Base-by-base conservation (phyloP, 2,888 invertebrate species). In the Hetaerina titia region DNA sequence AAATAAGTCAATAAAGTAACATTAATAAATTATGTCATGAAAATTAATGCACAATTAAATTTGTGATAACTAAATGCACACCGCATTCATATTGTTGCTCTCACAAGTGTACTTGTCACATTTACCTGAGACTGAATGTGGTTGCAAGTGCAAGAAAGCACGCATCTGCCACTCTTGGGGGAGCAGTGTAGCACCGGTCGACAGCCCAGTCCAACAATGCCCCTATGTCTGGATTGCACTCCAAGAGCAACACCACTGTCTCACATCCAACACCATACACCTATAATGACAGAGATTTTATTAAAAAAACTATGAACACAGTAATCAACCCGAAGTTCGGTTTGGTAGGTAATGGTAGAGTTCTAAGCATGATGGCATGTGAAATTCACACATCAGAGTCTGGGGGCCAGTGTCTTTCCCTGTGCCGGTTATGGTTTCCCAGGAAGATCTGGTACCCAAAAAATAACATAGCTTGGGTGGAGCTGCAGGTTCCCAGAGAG, bases 131-230 rank as follows among this genome's bases (percentile, higher is more conserved):
- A 96, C 99, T 99, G 97, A 99, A 99, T 96, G 99, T 99, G 13
- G 99, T 98, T 8, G 99, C 99, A 95, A 99, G 97, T 7, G 99
- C 99, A 96, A 99, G 97, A 97, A 99, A 99, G 96, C 99, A 99
- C 2, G 99, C 99, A 96, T 99, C 99, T 2, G 99, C 99, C 81
- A 99, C 99, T 95, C 98, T 98, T 4, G 98, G 98, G 13, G 98
- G 97, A 11, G 99, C 99, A 0, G 99, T 99, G 97, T 99, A 99
- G 97, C 99, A 99, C 95, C 99, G 98, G 97, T 99, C 99, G 94
- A 99, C 99, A 0, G 99, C 98, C 99, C 99, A 99, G 97, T 99
- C 99, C 89, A 99, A 97, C 94, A 99, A 97, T 9, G 98, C 98
- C 0, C 99, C 98, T 96, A 98, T 98, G 96, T 99, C 99, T 0